Evolutionary conservation across 1,140 invertebrate genomes (phyloP), one percentile per base, ranked within the genome.

Genomic region (Gonatopus flavifemur): DNA sequence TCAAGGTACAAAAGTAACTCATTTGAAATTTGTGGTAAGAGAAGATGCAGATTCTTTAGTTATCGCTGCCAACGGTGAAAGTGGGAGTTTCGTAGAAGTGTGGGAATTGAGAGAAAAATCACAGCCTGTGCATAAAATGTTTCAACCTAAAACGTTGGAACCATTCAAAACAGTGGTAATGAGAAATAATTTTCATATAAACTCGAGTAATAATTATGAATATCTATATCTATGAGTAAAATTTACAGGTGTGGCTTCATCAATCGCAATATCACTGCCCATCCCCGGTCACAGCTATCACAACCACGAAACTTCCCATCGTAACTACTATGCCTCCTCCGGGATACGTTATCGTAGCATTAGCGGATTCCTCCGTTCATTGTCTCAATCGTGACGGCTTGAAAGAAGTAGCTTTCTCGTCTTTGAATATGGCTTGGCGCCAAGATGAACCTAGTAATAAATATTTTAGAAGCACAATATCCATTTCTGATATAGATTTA

Each of bases 51-150:
- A 95, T 78, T 88, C 89, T 1, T 72, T 93, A 9, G 83, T 91
- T 33, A 84, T 93, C 7, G 83, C 84, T 31, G 86, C 85, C 31
- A 86, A 81, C 50, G 81, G 82, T 42, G 81, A 80, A 6, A 80
- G 75, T 21, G 80, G 82, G 12, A 86, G 87, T 63, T 83, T 86
- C 35, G 79, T 95, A 12, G 89, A 94, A 69, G 82, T 94, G 5
- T 96, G 93, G 93, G 90, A 93, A 62, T 75, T 95, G 5, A 81
- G 86, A 5, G 90, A 94, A 63, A 87, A 91, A 36, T 80, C 86
- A 4, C 82, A 91, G 47, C 83, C 83, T 0, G 82, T 94, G 0
- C 90, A 94, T 70, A 88, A 90, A 54, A 65, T 92, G 19, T 84
- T 91, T 67, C 83, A 78, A 55, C 74, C 64, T 42, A 80, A 71